phyloP scores from a whole-genome alignment of 2,113 vertebrate species.

The Strigops habroptila region DNA sequence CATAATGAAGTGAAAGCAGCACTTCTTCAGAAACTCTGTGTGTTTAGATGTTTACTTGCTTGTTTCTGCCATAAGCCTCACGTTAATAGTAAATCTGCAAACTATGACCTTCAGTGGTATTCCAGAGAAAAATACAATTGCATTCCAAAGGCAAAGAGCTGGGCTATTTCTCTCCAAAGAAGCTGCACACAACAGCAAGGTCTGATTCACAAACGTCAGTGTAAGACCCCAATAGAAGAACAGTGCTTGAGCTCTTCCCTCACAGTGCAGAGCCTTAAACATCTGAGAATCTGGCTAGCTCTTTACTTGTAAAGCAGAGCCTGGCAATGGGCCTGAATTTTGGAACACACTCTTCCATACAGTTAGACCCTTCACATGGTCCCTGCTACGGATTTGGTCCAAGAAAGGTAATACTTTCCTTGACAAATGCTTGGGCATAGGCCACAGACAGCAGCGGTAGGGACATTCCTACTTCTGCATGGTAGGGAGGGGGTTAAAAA shows the following conservation, averaged over 20 bases:
- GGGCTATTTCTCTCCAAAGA: neutral
- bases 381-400: neutral
- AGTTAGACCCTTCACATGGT: neutral
- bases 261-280: neutral
- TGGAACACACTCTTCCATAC: neutral
- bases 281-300: neutral
- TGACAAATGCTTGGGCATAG: neutral
- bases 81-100: neutral
- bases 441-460: neutral
- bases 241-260: neutral
- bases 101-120: neutral
- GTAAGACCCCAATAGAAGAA: neutral
- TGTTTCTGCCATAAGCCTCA: neutral
- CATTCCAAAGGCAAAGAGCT: neutral
- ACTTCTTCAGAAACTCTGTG: neutral
- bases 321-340: neutral
- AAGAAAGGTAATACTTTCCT: neutral
- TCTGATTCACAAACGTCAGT: neutral
- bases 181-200: neutral
- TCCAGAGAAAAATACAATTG: neutral
- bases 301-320: neutral
- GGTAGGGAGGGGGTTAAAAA: neutral
- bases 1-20: neutral
- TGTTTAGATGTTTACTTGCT: neutral
- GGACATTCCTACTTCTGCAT: neutral